Conservation (phyloP, 2,113 vertebrate species). For the Chaetops frenatus region DNA sequence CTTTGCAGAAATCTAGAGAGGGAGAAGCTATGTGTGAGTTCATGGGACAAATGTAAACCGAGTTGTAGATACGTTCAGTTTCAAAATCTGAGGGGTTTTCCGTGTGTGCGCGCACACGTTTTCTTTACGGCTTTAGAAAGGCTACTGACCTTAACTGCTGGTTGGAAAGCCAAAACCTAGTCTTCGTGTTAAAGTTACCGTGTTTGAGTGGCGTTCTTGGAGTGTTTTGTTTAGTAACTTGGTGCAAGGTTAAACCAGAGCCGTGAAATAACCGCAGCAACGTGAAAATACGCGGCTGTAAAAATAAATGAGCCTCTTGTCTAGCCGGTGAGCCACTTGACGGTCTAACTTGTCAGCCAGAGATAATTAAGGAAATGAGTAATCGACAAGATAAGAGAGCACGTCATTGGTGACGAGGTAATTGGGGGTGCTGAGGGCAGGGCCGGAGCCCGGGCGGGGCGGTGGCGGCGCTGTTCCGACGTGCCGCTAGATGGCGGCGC, state of each 20-base stretch:
- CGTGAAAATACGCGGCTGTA: not conserved
- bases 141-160: not conserved
- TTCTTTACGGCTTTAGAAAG: not conserved
- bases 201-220: not conserved
- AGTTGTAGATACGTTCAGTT: rapidly evolving
- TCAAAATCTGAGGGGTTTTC: not conserved
- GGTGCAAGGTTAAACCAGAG: not conserved
- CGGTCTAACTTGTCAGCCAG: not conserved
- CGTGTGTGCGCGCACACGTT: rapidly evolving
- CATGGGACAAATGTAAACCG: not conserved
- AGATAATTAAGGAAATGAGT: not conserved
- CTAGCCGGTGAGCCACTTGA: not conserved
- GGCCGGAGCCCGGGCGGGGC: not conserved
- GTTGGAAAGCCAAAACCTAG: not conserved
- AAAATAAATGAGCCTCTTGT: not conserved
- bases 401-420: rapidly evolving
- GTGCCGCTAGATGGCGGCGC: not conserved
- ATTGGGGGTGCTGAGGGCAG: not conserved
- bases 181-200: rapidly evolving
- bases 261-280: not conserved
- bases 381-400: not conserved
- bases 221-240: not conserved
- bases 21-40: not conserved
- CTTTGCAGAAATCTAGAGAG: not conserved
- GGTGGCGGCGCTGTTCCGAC: not conserved